These are phyloP conservation scores for Mirza zaza DNA, from an alignment of 2,113 vertebrate species.

Conservation along the genomic window DNA sequence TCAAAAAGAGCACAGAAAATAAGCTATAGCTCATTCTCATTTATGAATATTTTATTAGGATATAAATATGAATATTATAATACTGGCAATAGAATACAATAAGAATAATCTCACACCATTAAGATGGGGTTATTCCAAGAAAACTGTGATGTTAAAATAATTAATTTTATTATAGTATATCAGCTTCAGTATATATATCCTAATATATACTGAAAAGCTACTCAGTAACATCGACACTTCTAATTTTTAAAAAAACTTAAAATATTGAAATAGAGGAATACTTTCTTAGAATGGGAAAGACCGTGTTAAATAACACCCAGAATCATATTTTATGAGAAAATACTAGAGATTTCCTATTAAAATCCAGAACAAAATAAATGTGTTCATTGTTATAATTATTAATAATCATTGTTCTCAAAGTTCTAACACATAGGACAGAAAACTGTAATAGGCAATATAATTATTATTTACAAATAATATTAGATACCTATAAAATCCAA, in stretches of 20 bases:
- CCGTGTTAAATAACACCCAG: neutral
- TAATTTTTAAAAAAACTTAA: neutral
- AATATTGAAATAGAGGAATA: neutral
- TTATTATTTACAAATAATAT: constrained; percentile 14
- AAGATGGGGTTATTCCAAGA: neutral
- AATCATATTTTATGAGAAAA: neutral
- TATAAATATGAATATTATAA: neutral
- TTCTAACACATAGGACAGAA: neutral
- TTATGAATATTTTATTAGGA: neutral
- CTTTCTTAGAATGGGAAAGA: neutral
- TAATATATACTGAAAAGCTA: neutral
- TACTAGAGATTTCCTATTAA: neutral
- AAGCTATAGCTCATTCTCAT: neutral
- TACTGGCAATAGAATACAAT: neutral
- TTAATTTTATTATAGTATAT: neutral
- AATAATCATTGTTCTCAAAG: constrained; percentile 19
- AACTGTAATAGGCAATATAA: neutral
- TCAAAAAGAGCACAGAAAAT: neutral
- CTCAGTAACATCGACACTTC: neutral
- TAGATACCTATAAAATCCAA: neutral
- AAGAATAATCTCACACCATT: neutral
- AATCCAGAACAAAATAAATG: neutral
- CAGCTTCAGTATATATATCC: neutral
- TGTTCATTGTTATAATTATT: neutral
- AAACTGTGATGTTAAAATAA: neutral